Evolutionary conservation across 2,797 vertebrate genomes (phyloP).

Genomic region (Hyperoplus immaculatus): DNA sequence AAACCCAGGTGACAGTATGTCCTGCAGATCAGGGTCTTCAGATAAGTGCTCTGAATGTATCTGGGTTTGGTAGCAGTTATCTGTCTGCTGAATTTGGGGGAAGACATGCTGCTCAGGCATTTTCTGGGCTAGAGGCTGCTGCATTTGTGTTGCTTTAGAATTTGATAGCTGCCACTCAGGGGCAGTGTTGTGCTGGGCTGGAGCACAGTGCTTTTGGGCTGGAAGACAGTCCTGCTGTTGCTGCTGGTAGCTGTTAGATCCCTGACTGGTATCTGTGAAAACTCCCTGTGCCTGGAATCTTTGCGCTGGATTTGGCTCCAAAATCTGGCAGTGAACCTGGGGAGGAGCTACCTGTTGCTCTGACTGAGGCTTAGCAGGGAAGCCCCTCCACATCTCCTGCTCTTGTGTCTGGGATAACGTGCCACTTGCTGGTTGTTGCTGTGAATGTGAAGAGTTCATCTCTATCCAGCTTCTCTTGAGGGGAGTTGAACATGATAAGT

Average conservation of each 20-base stretch:
- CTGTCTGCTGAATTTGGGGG: conserved; percentile 78
- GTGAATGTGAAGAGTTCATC: conserved; percentile 83
- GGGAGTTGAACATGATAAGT: conserved; percentile 59
- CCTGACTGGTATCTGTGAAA: conserved; percentile 80
- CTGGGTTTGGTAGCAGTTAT: conserved; percentile 75
- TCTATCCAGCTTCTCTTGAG: conserved; percentile 89
- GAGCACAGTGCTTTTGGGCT: conserved; percentile 77
- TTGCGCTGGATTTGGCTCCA: conserved; percentile 80
- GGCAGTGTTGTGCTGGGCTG: conserved; percentile 80
- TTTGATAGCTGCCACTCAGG: conserved; percentile 85
- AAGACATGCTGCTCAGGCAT: conserved; percentile 78
- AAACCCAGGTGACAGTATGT: conserved; percentile 84
- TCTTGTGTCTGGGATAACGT: conserved; percentile 70
- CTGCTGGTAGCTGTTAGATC: conserved; percentile 75
- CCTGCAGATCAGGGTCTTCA: conserved; percentile 84
- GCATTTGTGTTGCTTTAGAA: conserved; percentile 81
- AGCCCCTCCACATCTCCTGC: conserved; percentile 84
- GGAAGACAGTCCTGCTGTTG: conserved; percentile 80
- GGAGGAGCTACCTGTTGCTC: conserved; percentile 78
- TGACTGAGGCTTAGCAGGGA: conserved; percentile 79
- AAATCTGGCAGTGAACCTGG: conserved; percentile 83
- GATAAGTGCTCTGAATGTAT: conserved; percentile 89
- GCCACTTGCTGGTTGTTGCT: conserved; percentile 68
- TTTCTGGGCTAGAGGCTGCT: conserved; percentile 73
- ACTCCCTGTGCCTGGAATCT: conserved; percentile 80